Evolutionary conservation across 1,140 invertebrate species (phyloP), one percentile per base, ranked within the genome.

Genomic region (Drosophila parabipectinata): DNA sequence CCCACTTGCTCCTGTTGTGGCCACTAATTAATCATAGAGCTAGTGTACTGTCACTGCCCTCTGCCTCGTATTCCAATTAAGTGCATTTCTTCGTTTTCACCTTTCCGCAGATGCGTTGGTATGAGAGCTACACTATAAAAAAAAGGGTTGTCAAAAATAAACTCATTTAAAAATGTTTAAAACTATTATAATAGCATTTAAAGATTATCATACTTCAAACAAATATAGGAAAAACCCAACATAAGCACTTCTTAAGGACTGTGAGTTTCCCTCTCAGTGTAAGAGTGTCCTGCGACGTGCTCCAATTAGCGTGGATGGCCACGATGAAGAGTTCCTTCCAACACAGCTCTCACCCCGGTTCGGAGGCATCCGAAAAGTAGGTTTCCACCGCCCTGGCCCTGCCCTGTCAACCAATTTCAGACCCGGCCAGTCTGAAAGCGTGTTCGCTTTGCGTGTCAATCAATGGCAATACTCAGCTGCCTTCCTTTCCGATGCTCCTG

Each of bases 21-120:
- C 56, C 79, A 75, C 79, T 83, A 83, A 83, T 83, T 83, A 83
- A 75, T 83, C 80, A 79, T 79, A 68, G 72, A 61, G 74, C 75
- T 60, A 52, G 50, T 30, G 59, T 53, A 64, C 48, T 61, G 10
- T 18, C 24, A 12, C 50, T 55, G 32, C 45, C 30, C 72, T 51
- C 51, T 26, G 26, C 39, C 32, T 58, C 41, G 44, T 67, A 66
- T 51, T 81, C 77, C 81, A 85, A 85, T 85, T 87, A 85, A 87
- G 82, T 87, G 82, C 69, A 87, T 78, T 85, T 81, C 82, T 82
- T 81, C 68, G 51, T 59, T 82, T 73, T 30, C 39, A 57, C 62
- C 53, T 67, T 50, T 53, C 37, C 32, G 34, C 18, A 21, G 7
- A 3, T 47, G 8, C 44, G 7, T 18, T 10, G 3, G 32, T 34